phyloP scores from a whole-genome alignment of 2,797 vertebrate genomes.

The Discoglossus pictus region DNA sequence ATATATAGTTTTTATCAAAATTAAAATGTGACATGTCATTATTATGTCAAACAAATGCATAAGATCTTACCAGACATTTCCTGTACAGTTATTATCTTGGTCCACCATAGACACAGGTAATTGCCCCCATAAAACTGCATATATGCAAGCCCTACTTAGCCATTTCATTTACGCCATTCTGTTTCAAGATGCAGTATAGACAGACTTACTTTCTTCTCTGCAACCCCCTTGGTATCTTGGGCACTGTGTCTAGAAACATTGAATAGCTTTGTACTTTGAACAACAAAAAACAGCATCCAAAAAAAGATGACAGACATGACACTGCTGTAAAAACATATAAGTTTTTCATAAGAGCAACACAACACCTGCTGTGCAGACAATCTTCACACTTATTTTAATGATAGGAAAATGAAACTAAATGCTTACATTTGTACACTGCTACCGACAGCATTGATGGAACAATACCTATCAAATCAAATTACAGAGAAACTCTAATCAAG shows the following conservation, averaged over 20 bases:
- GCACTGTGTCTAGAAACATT: neutral
- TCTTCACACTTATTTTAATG: conserved; percentile 25
- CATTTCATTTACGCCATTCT: conserved; percentile 6
- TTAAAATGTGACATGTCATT: no score
- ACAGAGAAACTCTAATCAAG: conserved; percentile 17
- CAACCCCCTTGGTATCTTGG: neutral
- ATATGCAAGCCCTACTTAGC: conserved; percentile 6
- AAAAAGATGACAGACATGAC: no score
- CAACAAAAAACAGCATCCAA: neutral
- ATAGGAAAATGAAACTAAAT: conserved; percentile 17
- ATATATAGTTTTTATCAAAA: no score
- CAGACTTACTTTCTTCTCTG: neutral
- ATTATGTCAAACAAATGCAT: no score
- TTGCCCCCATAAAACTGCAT: neutral
- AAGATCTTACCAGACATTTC: conserved; percentile 8
- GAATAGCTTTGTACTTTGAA: neutral
- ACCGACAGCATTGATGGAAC: conserved; percentile 4
- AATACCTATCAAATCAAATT: conserved; percentile 18
- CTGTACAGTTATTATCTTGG: neutral
- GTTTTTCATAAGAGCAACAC: neutral
- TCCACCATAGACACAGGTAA: conserved; percentile 13
- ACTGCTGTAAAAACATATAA: no score
- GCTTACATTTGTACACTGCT: conserved; percentile 4
- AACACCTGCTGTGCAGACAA: conserved; percentile 8
- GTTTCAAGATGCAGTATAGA: neutral